These are phyloP conservation scores for Papilio machaon DNA, from an alignment of 1,140 invertebrate species.

Conservation along the genomic window DNA sequence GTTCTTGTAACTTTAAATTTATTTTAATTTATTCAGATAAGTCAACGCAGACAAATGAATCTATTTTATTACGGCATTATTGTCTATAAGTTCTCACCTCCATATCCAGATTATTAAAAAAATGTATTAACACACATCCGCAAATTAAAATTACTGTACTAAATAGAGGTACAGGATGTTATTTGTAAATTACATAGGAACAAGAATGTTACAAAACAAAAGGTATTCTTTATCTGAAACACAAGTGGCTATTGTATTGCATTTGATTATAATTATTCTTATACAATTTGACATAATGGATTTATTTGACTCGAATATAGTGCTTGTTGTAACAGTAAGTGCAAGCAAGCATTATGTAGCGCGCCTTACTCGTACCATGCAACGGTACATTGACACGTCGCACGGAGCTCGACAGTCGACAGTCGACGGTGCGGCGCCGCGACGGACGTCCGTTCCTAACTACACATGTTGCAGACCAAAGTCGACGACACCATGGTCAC, in stretches of 20 bases:
- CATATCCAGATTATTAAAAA: background rate
- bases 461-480: constrained; percentile 73
- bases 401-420: constrained; percentile 54
- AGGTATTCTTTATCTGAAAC: background rate
- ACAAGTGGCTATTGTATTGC: background rate
- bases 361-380: constrained; percentile 65
- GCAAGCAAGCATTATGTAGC: constrained; percentile 51
- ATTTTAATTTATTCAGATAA: background rate
- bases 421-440: constrained; percentile 61
- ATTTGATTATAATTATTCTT: background rate
- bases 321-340: constrained; percentile 28
- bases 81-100: background rate
- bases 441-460: constrained; percentile 68
- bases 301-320: background rate
- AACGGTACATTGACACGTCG: constrained; percentile 69
- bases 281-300: background rate
- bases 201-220: background rate
- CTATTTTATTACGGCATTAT: background rate
- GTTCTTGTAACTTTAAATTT: background rate
- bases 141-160: too few relatives aligned
- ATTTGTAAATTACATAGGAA: background rate
- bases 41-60: background rate
- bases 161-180: too few relatives aligned
- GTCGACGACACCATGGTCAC: constrained; percentile 74
- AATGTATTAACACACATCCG: background rate